These are phyloP conservation scores for Andrena bicolor DNA, from an alignment of 2,888 invertebrate species.

Conservation along the genomic window DNA sequence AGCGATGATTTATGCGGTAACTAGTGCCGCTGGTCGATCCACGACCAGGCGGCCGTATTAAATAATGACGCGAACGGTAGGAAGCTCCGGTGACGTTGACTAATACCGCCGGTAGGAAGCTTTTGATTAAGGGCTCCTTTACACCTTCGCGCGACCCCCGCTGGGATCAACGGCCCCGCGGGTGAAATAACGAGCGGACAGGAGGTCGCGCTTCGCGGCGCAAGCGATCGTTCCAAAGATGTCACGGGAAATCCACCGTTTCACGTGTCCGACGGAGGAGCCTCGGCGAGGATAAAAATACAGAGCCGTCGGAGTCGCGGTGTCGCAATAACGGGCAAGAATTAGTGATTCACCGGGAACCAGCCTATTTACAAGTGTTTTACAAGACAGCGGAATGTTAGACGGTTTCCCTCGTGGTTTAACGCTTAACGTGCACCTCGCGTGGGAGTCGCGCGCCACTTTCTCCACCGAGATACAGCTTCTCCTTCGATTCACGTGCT, in stretches of 20 bases:
- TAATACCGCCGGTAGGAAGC: conserved; percentile 66
- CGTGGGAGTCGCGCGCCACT: conserved; percentile 19
- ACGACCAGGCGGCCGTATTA: conserved; percentile 56
- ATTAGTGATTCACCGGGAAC: conserved; percentile 49
- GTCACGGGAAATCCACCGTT: background rate
- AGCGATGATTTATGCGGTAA: conserved; percentile 69
- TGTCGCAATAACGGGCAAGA: conserved; percentile 49
- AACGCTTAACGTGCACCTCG: background rate
- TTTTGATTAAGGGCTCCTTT: conserved; percentile 70
- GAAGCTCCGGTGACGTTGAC: conserved; percentile 62
- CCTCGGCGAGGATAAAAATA: conserved; percentile 3
- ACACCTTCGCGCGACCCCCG: conserved; percentile 43
- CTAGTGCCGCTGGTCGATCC: conserved; percentile 53
- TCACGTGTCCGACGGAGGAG: too few relatives aligned
- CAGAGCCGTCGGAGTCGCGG: background rate
- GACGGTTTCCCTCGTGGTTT: conserved; percentile 5
- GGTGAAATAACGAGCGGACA: conserved; percentile 32
- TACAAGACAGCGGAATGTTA: conserved; percentile 45
- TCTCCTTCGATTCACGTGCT: background rate
- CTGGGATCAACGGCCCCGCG: conserved; percentile 53
- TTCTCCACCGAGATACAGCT: background rate
- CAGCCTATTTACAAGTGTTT: conserved; percentile 59
- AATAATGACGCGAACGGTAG: conserved; percentile 64
- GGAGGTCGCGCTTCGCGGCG: conserved; percentile 8
- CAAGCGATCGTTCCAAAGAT: conserved; percentile 22